phyloP scores from a whole-genome alignment of 35 echinoderm and acorn worm genomes.

The Eucidaris tribuloides region DNA sequence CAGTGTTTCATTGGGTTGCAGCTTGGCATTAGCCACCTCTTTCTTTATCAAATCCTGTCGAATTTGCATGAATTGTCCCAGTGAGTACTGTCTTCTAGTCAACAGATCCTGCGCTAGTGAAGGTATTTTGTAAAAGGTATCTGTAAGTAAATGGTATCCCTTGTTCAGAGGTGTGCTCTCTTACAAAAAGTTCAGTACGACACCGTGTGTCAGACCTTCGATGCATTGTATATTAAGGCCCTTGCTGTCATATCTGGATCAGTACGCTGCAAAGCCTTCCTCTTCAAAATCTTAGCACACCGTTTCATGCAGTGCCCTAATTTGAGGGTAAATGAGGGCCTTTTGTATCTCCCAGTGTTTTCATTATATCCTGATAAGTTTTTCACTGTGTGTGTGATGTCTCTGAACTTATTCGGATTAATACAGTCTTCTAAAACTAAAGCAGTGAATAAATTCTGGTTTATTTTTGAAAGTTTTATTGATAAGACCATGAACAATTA shows the following conservation, averaged over 20 bases:
- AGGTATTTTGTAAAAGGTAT: neutral
- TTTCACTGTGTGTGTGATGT: constrained; percentile 36
- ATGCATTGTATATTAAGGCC: neutral
- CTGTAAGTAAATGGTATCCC: neutral
- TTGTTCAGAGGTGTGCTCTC: neutral
- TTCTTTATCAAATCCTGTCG: neutral
- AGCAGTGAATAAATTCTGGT: no score
- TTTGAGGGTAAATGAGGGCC: constrained; percentile 57
- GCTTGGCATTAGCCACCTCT: neutral
- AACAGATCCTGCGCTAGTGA: neutral
- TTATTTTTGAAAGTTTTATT: no score
- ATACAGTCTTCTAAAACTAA: constrained; percentile 1
- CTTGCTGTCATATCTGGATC: neutral
- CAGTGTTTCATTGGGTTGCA: neutral
- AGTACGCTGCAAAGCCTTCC: constrained; percentile 18
- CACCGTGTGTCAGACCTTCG: neutral
- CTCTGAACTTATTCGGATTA: constrained; percentile 32
- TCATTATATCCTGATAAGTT: constrained; percentile 35
- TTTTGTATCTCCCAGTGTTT: constrained; percentile 23
- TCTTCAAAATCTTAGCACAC: constrained; percentile 48
- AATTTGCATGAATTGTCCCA: neutral
- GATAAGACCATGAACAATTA: no score
- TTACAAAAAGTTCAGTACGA: neutral
- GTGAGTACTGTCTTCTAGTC: neutral
- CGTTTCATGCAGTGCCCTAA: constrained; percentile 43